phyloP scores from a whole-genome alignment of 1,140 invertebrate genomes.

The Samia ricini region DNA sequence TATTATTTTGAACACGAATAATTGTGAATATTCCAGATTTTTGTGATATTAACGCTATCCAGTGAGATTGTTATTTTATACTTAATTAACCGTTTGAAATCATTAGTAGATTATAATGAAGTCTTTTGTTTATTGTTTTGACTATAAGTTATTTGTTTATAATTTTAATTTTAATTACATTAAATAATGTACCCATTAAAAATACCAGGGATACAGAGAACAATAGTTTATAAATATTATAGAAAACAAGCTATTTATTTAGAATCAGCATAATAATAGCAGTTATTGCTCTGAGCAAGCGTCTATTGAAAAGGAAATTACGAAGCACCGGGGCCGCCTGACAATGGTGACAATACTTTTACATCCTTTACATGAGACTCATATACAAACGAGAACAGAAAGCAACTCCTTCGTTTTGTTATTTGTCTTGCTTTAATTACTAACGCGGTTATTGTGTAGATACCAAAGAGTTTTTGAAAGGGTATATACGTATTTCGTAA shows the following conservation, averaged over 20 bases:
- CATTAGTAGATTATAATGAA: too few species aligned
- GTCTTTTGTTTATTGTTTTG: too few species aligned
- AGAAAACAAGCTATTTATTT: background rate
- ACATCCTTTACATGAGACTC: background rate
- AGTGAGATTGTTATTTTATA: too few species aligned
- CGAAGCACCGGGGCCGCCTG: background rate
- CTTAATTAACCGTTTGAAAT: too few species aligned
- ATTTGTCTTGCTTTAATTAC: slow-evolving; percentile 35
- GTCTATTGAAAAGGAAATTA: background rate
- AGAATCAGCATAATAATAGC: background rate
- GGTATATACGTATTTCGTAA: background rate
- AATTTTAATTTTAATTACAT: too few species aligned
- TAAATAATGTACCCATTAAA: too few species aligned
- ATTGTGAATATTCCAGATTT: too few species aligned
- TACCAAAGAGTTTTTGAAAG: background rate
- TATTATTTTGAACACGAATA: too few species aligned
- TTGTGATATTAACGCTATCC: too few species aligned
- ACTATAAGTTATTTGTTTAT: too few species aligned
- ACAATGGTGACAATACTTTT: background rate
- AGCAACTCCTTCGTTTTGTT: slow-evolving; percentile 25
- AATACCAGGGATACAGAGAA: background rate
- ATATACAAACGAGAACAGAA: slow-evolving; percentile 17
- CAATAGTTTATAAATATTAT: background rate
- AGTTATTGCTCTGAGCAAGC: background rate
- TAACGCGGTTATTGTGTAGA: slow-evolving; percentile 10